These are phyloP conservation scores for Macrotis lagotis DNA, from an alignment of 2,113 vertebrate genomes.

Conservation along the genomic window DNA sequence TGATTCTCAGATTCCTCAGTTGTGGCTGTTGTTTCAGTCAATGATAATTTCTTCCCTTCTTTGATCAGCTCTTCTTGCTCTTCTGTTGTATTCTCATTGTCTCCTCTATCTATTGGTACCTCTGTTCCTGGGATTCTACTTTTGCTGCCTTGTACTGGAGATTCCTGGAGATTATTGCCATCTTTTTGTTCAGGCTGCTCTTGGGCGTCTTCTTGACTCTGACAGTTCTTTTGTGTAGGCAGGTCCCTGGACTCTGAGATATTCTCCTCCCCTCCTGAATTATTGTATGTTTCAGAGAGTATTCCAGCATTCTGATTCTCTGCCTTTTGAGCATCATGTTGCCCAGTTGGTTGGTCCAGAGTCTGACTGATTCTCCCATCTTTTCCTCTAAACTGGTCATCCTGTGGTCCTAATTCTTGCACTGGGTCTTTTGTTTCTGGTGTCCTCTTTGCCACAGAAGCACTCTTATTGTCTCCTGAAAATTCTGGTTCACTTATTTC, in stretches of 20 bases:
- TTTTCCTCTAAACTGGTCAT: conserved; percentile 32
- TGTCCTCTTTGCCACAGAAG: neutral
- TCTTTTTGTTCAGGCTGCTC: neutral
- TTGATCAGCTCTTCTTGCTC: neutral
- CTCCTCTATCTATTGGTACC: neutral
- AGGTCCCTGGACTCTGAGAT: conserved; percentile 13
- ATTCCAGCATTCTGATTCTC: neutral
- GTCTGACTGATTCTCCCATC: neutral
- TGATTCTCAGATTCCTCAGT: neutral
- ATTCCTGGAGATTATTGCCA: neutral
- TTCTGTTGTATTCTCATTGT: neutral
- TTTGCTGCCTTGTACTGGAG: neutral
- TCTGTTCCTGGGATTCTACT: neutral
- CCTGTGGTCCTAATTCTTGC: neutral
- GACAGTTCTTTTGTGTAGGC: neutral
- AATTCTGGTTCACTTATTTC: neutral
- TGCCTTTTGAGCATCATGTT: neutral
- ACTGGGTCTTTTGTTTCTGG: neutral
- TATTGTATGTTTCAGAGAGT: neutral
- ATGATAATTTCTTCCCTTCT: neutral
- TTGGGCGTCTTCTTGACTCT: neutral
- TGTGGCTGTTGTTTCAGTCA: neutral
- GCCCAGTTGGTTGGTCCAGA: neutral
- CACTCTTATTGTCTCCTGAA: neutral
- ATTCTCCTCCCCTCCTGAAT: neutral